phyloP scores from a whole-genome alignment of 1,140 invertebrate species.

The Calycopis cecrops region DNA sequence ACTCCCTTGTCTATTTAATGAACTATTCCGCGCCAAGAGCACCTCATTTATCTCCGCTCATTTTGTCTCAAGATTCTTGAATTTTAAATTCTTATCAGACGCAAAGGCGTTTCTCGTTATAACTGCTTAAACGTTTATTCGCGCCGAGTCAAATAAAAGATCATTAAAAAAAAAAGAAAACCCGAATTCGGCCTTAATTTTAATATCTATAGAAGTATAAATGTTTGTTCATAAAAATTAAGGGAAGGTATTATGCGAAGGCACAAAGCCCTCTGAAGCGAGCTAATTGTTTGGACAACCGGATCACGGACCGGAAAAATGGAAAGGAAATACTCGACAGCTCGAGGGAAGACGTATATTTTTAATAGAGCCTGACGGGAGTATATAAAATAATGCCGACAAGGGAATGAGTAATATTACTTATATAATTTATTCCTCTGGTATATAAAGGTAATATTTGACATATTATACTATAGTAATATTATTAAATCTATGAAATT shows the following conservation, averaged over 20 bases:
- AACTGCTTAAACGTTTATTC: slow-evolving; percentile 4
- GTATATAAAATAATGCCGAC: slow-evolving; percentile 1
- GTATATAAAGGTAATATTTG: too few species aligned
- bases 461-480: too few species aligned
- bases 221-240: slow-evolving; percentile 44
- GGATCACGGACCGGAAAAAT: slow-evolving; percentile 41
- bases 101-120: slow-evolving; percentile 7
- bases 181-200: background rate
- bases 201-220: slow-evolving; percentile 14
- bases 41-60: slow-evolving; percentile 9
- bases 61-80: slow-evolving; percentile 8
- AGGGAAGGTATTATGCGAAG: slow-evolving; percentile 39
- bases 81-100: slow-evolving; percentile 7
- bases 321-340: slow-evolving; percentile 44
- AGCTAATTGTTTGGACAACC: slow-evolving; percentile 50
- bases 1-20: background rate
- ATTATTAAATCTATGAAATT: too few species aligned
- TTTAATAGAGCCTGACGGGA: slow-evolving; percentile 8
- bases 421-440: too few species aligned
- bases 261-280: slow-evolving; percentile 23
- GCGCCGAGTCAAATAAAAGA: slow-evolving; percentile 6
- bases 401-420: too few species aligned
- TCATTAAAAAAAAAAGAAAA: slow-evolving; percentile 7
- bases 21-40: background rate
- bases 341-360: slow-evolving; percentile 28